Evolutionary conservation across 2,888 invertebrate species (phyloP), one percentile per base, ranked within the genome.

Genomic region (Phyto melanocephala): DNA sequence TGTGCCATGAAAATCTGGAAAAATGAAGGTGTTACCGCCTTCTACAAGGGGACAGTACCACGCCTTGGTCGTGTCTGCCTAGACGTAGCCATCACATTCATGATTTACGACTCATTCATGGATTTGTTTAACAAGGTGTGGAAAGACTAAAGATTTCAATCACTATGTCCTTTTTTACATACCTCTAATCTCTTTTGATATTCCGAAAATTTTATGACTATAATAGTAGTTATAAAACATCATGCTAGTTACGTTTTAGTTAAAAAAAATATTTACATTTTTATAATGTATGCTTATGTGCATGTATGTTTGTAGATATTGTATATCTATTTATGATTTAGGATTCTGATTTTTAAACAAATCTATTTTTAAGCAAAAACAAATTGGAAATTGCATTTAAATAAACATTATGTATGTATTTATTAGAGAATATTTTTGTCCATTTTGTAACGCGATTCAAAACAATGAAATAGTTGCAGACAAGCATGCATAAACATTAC

Each of bases 61-160:
- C 93, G 99, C 76, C 93, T 99, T 87, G 95, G 98, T 87, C 94
- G 99, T 83, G 99, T 99, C 0, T 99, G 99, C 85, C 93, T 99
- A 84, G 99, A 99, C 91, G 99, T 99, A 15, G 99, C 96, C 47
- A 99, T 99, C 85, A 99, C 99, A 0, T 99, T 99, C 92, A 99
- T 99, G 95, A 98, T 99, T 87, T 99, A 99, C 90, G 99, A 99
- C 91, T 97, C 96, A 77, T 98, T 99, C 90, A 99, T 99, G 97
- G 98, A 99, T 72, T 90, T 97, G 0, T 98, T 99, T 90, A 97
- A 98, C 91, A 95, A 94, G 89, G 91, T 96, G n/a, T 99, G 98
- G 98, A 86, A 86, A 60, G 85, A 86, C 52, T 85, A 84, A 81
- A 72, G 10, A 35, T 37, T 20, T 15, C 10, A 11, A 28, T 10